Conservation (phyloP, 2,113 vertebrate genomes). For the Lamprotornis superbus region DNA sequence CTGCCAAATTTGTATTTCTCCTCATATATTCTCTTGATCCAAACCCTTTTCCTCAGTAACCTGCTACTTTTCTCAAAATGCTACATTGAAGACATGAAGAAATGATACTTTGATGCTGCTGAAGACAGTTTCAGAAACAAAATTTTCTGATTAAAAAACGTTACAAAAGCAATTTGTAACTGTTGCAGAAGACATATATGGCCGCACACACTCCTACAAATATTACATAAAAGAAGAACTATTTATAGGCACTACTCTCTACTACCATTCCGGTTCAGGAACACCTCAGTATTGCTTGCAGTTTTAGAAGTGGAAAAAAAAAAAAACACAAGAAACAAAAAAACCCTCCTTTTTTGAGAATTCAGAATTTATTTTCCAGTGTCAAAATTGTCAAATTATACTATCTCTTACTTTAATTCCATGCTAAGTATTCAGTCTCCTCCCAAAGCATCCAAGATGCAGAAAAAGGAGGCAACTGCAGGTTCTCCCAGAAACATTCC, state of each 20-base stretch:
- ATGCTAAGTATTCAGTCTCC: background rate
- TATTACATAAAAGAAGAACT: background rate
- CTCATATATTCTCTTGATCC: background rate
- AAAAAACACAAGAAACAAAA: too few relatives aligned
- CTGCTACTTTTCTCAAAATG: background rate
- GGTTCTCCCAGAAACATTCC: background rate
- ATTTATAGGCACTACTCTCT: background rate
- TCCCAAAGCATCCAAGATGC: background rate
- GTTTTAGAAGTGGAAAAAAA: background rate
- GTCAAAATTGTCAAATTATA: background rate
- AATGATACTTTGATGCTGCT: background rate
- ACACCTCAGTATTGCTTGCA: background rate
- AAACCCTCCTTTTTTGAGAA: background rate
- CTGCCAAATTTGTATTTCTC: background rate
- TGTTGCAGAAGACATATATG: background rate
- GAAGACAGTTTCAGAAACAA: background rate
- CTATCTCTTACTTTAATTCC: background rate
- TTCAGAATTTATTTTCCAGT: background rate
- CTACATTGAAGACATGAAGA: background rate
- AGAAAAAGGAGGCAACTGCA: background rate
- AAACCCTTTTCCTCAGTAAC: background rate
- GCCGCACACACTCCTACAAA: background rate
- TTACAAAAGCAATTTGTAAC: background rate
- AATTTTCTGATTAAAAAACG: background rate
- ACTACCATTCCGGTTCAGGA: background rate